A percentile compares a stretch with the other conserved stretches of the same genome.
Conservation (phyloP, 1,140 invertebrate species). For the Pogonomyrmex californicus region DNA sequence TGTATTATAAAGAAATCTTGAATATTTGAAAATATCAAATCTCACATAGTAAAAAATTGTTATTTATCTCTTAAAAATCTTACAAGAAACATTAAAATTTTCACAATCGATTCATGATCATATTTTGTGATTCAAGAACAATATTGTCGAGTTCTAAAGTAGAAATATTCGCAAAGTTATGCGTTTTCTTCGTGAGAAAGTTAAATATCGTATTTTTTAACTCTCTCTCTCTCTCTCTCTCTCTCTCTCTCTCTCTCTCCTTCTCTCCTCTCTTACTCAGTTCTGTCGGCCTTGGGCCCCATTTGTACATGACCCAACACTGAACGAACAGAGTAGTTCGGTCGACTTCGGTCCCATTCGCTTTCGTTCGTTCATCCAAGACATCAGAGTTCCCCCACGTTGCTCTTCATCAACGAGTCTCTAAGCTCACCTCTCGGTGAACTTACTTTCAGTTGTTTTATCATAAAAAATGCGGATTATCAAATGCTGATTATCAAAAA, state of each 20-base stretch:
- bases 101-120: background rate
- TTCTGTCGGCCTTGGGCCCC: slow-evolving; percentile 49
- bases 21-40: background rate
- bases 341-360: slow-evolving; percentile 67
- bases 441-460: background rate
- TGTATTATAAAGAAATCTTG: background rate
- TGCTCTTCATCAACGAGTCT: slow-evolving; percentile 32
- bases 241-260: too few species aligned
- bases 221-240: background rate
- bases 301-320: slow-evolving; percentile 43
- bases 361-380: slow-evolving; percentile 69
- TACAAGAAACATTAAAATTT: background rate
- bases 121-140: background rate
- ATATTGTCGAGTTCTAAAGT: background rate
- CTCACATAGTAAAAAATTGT: too few species aligned
- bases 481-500: slow-evolving; percentile 30
- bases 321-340: slow-evolving; percentile 59
- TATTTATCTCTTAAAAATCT: background rate
- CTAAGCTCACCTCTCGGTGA: background rate
- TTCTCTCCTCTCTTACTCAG: too few species aligned
- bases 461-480: too few species aligned
- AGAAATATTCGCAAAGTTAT: slow-evolving; percentile 42
- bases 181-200: slow-evolving; percentile 60
- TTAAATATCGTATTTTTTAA: slow-evolving; percentile 59
- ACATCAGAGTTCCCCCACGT: slow-evolving; percentile 35